These are phyloP conservation scores for Lasioglossum baleicum DNA, from an alignment of 1,140 invertebrate genomes.

Conservation along the genomic window DNA sequence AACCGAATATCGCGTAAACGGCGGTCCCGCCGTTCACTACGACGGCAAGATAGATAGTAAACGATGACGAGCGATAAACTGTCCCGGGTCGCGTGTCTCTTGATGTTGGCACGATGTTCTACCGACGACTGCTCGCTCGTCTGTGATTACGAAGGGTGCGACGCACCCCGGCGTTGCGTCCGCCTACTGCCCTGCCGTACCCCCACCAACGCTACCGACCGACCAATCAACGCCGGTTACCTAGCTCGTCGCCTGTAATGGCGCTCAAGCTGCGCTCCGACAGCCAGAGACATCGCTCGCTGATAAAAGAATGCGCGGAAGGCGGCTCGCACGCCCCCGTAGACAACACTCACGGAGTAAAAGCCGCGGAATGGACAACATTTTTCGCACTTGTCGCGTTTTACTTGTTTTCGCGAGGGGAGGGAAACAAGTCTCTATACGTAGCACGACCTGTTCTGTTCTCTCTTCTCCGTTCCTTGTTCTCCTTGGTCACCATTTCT, in stretches of 20 bases:
- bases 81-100: background rate
- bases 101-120: constrained; percentile 34
- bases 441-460: too few species aligned
- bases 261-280: constrained; percentile 40
- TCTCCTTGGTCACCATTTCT: too few species aligned
- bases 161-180: constrained; percentile 8
- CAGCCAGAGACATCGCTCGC: constrained; percentile 22
- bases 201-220: constrained; percentile 16
- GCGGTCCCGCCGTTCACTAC: too few species aligned
- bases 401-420: constrained; percentile 11
- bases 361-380: constrained; percentile 31
- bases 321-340: constrained; percentile 31
- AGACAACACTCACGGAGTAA: background rate
- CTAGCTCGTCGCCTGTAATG: constrained; percentile 43
- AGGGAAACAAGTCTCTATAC: background rate
- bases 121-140: constrained; percentile 39
- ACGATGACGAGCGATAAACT: background rate
- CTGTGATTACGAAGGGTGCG: constrained; percentile 30
- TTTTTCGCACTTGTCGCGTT: constrained; percentile 34
- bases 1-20: too few species aligned
- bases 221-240: constrained; percentile 43
- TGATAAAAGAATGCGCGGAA: constrained; percentile 26
- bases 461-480: too few species aligned
- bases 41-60: too few species aligned
- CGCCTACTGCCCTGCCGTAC: constrained; percentile 32